Evolutionary conservation across 2,113 vertebrate genomes (phyloP).

Genomic region (Ctenomys sociabilis): DNA sequence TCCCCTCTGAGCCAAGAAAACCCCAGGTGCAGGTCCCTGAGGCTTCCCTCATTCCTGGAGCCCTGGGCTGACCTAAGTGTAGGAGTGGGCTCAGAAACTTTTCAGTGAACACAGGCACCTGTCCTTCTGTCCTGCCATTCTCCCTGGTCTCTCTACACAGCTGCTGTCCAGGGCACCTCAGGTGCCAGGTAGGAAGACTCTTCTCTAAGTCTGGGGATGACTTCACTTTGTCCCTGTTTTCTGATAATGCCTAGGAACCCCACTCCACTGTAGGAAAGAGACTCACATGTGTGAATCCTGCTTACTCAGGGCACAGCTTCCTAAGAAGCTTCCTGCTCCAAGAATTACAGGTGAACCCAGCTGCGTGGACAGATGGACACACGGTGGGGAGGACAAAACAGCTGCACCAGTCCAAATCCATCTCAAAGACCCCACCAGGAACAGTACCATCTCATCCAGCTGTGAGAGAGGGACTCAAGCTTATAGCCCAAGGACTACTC

Average conservation of each 20-base stretch:
- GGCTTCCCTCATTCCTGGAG: neutral
- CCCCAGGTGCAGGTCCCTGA: neutral
- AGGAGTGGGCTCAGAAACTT: neutral
- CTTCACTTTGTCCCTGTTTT: neutral
- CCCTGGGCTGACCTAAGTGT: neutral
- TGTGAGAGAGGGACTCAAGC: neutral
- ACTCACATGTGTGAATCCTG: neutral
- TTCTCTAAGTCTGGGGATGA: neutral
- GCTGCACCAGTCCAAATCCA: neutral
- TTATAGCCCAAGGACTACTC: neutral
- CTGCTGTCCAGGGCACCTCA: neutral
- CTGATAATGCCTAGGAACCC: neutral
- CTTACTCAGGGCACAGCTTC: neutral
- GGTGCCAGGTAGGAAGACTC: neutral
- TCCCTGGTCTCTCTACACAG: neutral
- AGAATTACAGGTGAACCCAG: neutral
- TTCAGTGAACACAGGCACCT: neutral
- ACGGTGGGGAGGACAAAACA: neutral
- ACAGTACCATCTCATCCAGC: neutral
- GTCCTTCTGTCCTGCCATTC: neutral
- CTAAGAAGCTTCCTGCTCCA: neutral
- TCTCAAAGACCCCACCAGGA: neutral
- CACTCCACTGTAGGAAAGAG: neutral
- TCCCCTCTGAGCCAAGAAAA: neutral
- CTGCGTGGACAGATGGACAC: neutral